A percentile compares a stretch with the other conserved stretches of the same genome.
phyloP scores from a whole-genome alignment of 2,797 vertebrate genomes.

The Antrozous pallidus region DNA sequence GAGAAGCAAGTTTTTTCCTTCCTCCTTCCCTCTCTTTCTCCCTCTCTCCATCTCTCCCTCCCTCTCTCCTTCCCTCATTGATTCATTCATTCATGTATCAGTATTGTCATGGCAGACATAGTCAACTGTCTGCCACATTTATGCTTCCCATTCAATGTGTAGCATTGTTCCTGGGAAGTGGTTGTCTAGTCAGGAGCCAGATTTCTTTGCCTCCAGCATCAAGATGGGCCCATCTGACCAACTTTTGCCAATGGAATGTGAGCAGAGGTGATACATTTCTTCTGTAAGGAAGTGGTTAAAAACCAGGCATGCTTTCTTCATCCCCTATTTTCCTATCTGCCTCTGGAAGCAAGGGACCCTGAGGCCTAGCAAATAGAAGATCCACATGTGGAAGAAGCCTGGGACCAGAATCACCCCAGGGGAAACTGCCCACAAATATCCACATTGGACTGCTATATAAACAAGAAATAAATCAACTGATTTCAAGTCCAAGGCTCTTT shows the following conservation, averaged over 20 bases:
- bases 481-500: no score
- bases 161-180: not conserved
- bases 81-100: not conserved
- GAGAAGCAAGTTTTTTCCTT: not conserved
- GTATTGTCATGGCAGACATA: not conserved
- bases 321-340: not conserved
- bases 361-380: not conserved
- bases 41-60: not conserved
- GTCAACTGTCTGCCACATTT: not conserved
- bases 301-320: not conserved
- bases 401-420: not conserved
- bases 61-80: not conserved
- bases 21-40: no score
- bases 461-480: not conserved
- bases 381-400: not conserved
- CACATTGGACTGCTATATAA: not conserved
- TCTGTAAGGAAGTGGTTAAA: not conserved
- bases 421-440: not conserved
- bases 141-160: not conserved
- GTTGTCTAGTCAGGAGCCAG: not conserved
- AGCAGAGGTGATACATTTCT: not conserved
- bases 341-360: not conserved
- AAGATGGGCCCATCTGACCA: not conserved
- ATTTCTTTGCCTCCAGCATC: not conserved
- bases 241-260: not conserved